phyloP scores from a whole-genome alignment of 2,888 invertebrate species.

The Tetanocera ferruginea region DNA sequence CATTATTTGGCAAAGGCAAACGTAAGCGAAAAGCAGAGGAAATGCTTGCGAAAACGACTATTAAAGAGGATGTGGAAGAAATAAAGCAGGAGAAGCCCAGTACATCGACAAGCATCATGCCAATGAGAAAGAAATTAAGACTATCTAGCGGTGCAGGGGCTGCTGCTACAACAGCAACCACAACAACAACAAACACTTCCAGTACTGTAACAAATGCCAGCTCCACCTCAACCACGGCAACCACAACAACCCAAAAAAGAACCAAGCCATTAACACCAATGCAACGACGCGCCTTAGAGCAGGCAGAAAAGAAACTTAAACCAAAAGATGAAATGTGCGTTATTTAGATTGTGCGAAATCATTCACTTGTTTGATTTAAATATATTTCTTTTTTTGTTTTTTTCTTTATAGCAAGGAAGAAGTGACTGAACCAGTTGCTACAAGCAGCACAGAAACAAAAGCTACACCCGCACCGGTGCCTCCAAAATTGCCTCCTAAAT shows the following conservation, averaged over 20 bases:
- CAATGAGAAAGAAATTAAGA: conserved; percentile 46
- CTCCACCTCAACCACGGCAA: not conserved
- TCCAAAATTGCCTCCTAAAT: not conserved
- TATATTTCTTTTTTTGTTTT: not conserved
- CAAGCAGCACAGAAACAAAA: not conserved
- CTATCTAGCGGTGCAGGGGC: conserved; percentile 12
- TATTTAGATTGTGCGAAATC: not conserved
- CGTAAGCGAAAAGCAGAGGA: conserved; percentile 28
- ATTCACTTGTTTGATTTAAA: not conserved
- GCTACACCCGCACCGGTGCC: not conserved
- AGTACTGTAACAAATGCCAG: not conserved
- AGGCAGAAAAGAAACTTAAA: conserved; percentile 46
- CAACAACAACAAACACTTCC: not conserved
- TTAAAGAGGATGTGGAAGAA: conserved; percentile 31
- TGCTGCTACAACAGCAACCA: not conserved
- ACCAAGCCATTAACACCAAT: conserved; percentile 3
- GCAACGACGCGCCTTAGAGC: conserved; percentile 24
- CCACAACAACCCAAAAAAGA: conserved; percentile 26
- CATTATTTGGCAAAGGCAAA: conserved; percentile 9
- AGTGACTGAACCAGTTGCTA: conserved; percentile 42
- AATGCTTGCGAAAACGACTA: not conserved
- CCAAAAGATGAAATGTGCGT: conserved; percentile 60
- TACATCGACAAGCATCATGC: not conserved
- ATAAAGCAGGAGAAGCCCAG: conserved; percentile 18
- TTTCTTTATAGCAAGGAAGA: conserved; percentile 60